Percentiles rank a stretch among this genome's conserved stretches.
Conservation (phyloP, 2,797 vertebrate species). For the Lutra lutra region DNA sequence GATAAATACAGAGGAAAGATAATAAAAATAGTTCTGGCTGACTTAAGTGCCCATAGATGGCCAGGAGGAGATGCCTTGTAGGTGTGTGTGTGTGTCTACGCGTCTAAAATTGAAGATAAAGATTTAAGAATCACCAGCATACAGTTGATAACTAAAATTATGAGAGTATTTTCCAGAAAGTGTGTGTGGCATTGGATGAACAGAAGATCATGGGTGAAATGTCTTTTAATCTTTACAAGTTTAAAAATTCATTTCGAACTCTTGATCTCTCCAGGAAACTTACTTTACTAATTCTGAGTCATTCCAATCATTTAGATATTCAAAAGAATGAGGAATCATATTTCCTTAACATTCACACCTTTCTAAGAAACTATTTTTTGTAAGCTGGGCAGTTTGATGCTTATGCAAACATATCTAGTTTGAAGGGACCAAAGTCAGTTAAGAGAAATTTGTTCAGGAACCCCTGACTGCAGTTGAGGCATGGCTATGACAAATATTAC, state of each 20-base stretch:
- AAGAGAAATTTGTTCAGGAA: background rate
- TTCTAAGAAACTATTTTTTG: background rate
- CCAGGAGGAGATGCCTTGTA: background rate
- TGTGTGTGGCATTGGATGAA: background rate
- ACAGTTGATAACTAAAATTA: background rate
- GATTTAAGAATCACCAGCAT: background rate
- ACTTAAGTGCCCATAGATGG: background rate
- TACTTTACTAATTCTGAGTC: background rate
- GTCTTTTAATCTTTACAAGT: background rate
- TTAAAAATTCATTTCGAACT: background rate
- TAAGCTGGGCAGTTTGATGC: background rate
- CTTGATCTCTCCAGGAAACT: background rate
- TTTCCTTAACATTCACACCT: background rate
- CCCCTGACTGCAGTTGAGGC: no score
- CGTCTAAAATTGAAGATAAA: background rate
- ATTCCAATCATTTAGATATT: background rate
- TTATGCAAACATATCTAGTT: rapidly evolving
- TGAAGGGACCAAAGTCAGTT: background rate
- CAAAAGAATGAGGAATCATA: background rate
- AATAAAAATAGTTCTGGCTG: background rate
- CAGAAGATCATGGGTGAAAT: background rate
- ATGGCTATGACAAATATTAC: background rate
- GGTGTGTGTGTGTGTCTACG: rapidly evolving
- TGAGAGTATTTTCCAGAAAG: background rate
- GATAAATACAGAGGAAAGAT: background rate